Evolutionary conservation across 1,140 invertebrate species (phyloP).

Genomic region (Arion vulgaris): DNA sequence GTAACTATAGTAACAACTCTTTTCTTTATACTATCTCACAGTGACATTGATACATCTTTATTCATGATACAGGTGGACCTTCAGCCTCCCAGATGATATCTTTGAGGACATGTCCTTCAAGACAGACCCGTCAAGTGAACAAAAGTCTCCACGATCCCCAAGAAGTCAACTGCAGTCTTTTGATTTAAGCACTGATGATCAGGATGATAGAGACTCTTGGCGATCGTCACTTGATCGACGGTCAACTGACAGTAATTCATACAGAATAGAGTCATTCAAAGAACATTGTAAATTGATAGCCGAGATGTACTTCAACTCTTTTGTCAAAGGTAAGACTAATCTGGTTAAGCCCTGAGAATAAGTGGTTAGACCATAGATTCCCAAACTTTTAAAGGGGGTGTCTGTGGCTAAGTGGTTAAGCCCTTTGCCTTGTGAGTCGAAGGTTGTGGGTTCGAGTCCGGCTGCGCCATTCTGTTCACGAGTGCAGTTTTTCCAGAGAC

Average conservation of each 20-base stretch:
- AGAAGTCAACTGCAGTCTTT: slow-evolving; percentile 44
- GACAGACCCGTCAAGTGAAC: slow-evolving; percentile 9
- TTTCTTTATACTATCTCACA: no score
- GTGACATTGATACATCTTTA: no score
- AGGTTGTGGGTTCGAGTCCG: no score
- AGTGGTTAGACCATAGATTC: not conserved
- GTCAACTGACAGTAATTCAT: slow-evolving; percentile 55
- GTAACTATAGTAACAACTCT: no score
- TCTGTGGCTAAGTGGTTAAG: no score
- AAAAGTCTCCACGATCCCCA: slow-evolving; percentile 16
- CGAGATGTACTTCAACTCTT: slow-evolving; percentile 80
- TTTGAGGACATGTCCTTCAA: slow-evolving; percentile 70
- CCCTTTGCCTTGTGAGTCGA: no score
- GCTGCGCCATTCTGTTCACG: no score
- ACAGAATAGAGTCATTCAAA: slow-evolving; percentile 68
- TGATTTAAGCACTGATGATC: slow-evolving; percentile 46
- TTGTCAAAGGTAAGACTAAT: slow-evolving; percentile 75
- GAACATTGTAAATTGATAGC: slow-evolving; percentile 78
- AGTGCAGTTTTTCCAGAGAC: no score
- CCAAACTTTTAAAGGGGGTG: not conserved
- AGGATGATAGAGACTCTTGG: slow-evolving; percentile 50
- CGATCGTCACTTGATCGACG: slow-evolving; percentile 56
- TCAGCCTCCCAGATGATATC: slow-evolving; percentile 64
- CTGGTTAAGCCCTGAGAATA: not conserved
- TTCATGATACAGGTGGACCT: slow-evolving; percentile 55